Evolutionary conservation across 2,113 vertebrate genomes (phyloP).

Genomic region (Paracyprichromis sp.): DNA sequence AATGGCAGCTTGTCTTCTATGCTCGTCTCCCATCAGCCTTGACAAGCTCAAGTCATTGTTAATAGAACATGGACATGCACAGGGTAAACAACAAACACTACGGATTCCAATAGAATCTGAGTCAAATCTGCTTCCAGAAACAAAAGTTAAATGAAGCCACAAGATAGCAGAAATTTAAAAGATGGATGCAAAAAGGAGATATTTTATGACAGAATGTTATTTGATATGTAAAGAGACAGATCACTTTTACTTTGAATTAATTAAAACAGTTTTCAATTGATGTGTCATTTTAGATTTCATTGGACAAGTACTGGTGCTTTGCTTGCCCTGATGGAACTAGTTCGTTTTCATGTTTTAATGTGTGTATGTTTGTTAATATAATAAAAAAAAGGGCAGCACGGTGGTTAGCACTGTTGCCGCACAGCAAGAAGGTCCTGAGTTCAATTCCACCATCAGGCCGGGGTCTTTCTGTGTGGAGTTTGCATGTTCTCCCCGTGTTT

Average conservation of each 20-base stretch:
- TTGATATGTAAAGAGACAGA: background rate
- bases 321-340: background rate
- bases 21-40: background rate
- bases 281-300: background rate
- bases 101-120: background rate
- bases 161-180: background rate
- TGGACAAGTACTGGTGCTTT: background rate
- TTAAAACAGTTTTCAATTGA: background rate
- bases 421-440: background rate
- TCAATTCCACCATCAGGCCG: background rate
- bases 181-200: background rate
- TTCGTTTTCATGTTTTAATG: background rate
- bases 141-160: background rate
- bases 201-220: background rate
- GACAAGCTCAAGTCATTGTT: background rate
- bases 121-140: background rate
- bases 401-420: background rate
- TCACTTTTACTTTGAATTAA: background rate
- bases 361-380: background rate
- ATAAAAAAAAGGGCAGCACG: background rate
- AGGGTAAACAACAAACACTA: background rate
- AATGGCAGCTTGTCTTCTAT: background rate
- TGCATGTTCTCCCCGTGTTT: rapidly evolving
- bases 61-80: background rate
- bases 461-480: background rate